Evolutionary conservation across 1,140 invertebrate species (phyloP).

Genomic region (Teleogryllus occipitalis): DNA sequence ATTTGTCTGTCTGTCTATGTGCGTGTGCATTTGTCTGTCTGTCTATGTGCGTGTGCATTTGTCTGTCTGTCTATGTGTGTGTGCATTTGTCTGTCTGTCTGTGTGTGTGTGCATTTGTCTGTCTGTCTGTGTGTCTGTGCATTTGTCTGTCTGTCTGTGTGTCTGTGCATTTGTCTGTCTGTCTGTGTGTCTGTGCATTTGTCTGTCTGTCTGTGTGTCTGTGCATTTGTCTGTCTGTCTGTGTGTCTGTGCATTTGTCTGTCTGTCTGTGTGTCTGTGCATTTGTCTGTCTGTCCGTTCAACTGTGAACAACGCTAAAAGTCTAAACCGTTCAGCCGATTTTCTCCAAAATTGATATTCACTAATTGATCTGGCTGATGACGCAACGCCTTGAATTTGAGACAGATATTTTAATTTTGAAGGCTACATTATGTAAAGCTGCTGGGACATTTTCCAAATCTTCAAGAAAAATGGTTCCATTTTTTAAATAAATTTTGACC

Average conservation of each 20-base stretch:
- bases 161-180: not conserved
- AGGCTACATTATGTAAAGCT: too few relatives aligned
- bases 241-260: not conserved
- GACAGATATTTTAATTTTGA: too few relatives aligned
- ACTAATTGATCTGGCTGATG: too few relatives aligned
- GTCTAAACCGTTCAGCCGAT: not conserved
- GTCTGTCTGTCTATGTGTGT: not conserved
- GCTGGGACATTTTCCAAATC: too few relatives aligned
- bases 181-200: not conserved
- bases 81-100: not conserved
- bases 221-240: not conserved
- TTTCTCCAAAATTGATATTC: too few relatives aligned
- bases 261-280: not conserved
- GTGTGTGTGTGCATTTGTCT: not conserved
- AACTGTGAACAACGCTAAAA: too few relatives aligned
- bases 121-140: not conserved
- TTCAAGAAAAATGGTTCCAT: too few relatives aligned
- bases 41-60: not conserved
- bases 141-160: slow-evolving; percentile 1
- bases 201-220: slow-evolving; percentile 3
- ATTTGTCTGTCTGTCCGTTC: too few relatives aligned
- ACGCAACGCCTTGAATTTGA: too few relatives aligned
- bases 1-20: slow-evolving; percentile 1
- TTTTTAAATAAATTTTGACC: too few relatives aligned
- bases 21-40: not conserved